Conservation (phyloP, 1,140 invertebrate genomes). For the Drosophila sechellia region DNA sequence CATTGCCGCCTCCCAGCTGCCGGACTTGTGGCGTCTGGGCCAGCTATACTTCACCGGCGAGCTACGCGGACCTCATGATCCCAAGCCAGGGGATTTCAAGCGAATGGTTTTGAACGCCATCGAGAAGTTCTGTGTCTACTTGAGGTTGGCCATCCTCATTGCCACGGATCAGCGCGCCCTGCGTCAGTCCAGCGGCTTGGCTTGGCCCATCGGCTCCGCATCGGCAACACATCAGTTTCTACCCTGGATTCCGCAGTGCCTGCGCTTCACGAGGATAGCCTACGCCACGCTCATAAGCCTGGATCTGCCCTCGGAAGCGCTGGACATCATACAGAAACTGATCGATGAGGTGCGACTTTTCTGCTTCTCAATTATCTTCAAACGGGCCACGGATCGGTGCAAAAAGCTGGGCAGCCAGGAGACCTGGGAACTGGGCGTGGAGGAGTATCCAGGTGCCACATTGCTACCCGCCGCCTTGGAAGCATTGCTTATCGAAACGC, state of each 20-base stretch:
- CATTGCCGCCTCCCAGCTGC: slow-evolving; percentile 85
- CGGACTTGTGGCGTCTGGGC: slow-evolving; percentile 95
- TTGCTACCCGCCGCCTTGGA: slow-evolving; percentile 93
- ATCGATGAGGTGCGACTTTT: slow-evolving; percentile 95
- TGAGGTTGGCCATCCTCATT: slow-evolving; percentile 88
- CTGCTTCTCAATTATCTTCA: slow-evolving; percentile 93
- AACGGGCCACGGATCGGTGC: slow-evolving; percentile 92
- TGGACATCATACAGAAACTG: slow-evolving; percentile 93
- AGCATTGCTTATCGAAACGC: slow-evolving; percentile 91
- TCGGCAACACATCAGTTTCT: slow-evolving; percentile 86
- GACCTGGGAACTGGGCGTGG: slow-evolving; percentile 94
- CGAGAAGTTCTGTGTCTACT: slow-evolving; percentile 88
- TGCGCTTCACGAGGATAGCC: slow-evolving; percentile 89
- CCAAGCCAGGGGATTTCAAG: slow-evolving; percentile 86
- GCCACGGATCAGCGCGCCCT: slow-evolving; percentile 83
- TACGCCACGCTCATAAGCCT: slow-evolving; percentile 89
- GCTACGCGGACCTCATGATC: slow-evolving; percentile 89
- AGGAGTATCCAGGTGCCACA: slow-evolving; percentile 85
- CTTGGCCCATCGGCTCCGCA: slow-evolving; percentile 84
- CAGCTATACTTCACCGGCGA: slow-evolving; percentile 95
- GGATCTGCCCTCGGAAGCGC: slow-evolving; percentile 91
- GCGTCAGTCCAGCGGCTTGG: slow-evolving; percentile 77
- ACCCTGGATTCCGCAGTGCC: slow-evolving; percentile 92
- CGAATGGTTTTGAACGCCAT: slow-evolving; percentile 88
- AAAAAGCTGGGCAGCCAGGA: slow-evolving; percentile 92